Evolutionary conservation across 2,113 vertebrate species (phyloP).

Genomic region (Ictalurus punctatus): DNA sequence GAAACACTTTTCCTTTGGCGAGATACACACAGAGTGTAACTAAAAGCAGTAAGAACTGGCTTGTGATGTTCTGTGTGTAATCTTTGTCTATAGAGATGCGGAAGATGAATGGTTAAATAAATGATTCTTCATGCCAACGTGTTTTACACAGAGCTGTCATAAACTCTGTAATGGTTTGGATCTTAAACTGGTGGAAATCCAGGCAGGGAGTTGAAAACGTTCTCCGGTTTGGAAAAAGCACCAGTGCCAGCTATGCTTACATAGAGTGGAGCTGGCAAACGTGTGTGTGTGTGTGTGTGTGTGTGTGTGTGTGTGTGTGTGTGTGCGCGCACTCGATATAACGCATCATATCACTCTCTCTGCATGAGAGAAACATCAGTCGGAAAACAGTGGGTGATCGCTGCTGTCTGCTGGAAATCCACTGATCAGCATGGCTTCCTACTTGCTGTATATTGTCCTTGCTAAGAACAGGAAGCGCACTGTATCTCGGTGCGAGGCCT

Average conservation of each 20-base stretch:
- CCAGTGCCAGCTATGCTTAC: neutral
- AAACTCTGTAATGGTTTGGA: neutral
- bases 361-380: conserved; percentile 31
- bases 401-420: conserved; percentile 40
- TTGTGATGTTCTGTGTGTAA: neutral
- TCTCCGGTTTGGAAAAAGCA: neutral
- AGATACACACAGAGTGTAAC: neutral
- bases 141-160: neutral
- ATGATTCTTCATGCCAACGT: neutral
- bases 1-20: neutral
- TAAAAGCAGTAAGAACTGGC: neutral
- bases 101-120: neutral
- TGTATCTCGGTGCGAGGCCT: conserved; percentile 21
- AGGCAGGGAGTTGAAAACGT: neutral
- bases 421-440: conserved; percentile 28
- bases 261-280: neutral
- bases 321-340: neutral
- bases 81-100: neutral
- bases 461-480: conserved; percentile 28
- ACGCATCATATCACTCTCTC: conserved; percentile 12
- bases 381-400: conserved; percentile 28
- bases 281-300: conserved; percentile 15
- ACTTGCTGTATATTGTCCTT: conserved; percentile 38
- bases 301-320: neutral
- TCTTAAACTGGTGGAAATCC: neutral